Conservation (phyloP, 1,140 invertebrate species). For the Drosophila eugracilis region DNA sequence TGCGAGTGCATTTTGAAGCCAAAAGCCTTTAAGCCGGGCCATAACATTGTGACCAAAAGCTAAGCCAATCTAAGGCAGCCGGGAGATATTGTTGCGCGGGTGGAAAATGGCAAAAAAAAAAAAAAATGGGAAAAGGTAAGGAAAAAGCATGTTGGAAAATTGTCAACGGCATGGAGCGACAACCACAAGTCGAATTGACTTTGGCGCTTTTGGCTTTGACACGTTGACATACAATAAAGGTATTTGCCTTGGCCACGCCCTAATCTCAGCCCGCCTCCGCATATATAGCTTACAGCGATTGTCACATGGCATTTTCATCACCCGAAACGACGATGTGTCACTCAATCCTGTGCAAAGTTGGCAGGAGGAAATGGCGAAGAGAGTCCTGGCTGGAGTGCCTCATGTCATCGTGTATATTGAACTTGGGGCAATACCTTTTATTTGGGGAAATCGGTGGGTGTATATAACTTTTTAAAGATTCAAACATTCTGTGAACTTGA, state of each 20-base stretch:
- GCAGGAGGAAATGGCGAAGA: background rate
- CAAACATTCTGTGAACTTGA: too few relatives aligned
- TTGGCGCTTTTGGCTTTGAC: conserved; percentile 79
- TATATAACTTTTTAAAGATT: background rate
- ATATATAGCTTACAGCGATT: conserved; percentile 76
- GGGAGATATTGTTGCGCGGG: conserved; percentile 7
- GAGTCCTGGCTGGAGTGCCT: conserved; percentile 46
- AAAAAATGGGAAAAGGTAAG: background rate
- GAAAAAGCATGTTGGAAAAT: conserved; percentile 31
- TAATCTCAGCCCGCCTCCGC: conserved; percentile 10
- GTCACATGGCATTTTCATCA: conserved; percentile 78
- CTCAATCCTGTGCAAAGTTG: conserved; percentile 11
- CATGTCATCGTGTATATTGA: conserved; percentile 77
- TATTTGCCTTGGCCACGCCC: conserved; percentile 55
- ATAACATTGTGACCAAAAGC: conserved; percentile 41
- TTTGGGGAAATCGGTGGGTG: background rate
- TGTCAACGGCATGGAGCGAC: conserved; percentile 51
- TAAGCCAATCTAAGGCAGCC: conserved; percentile 38
- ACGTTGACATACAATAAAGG: conserved; percentile 81
- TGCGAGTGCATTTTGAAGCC: conserved; percentile 1
- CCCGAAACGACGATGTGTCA: conserved; percentile 44
- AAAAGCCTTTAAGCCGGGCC: conserved; percentile 21
- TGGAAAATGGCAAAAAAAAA: background rate
- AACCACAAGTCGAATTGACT: conserved; percentile 79
- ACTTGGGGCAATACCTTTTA: conserved; percentile 24